Conservation (phyloP, 30 jellyfish, hydroid and myxozoan species). For the Morbakka virulenta region DNA sequence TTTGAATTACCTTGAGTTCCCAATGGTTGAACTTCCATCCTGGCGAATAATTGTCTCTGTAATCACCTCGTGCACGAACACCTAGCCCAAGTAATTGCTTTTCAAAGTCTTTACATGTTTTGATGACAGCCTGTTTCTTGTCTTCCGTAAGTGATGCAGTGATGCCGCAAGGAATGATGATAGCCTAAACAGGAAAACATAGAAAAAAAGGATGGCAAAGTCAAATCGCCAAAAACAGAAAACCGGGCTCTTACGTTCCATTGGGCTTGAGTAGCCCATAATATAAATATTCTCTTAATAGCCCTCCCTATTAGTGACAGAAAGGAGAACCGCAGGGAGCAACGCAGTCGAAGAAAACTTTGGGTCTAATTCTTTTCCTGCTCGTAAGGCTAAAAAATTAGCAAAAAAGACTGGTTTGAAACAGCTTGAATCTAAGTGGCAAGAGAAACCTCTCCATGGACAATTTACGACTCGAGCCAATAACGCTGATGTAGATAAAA, state of each 20-base stretch:
- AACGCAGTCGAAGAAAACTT: no score
- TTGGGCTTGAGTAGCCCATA: no score
- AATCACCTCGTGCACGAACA: conserved; percentile 80
- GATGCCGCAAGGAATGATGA: conserved; percentile 96
- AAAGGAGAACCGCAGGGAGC: no score
- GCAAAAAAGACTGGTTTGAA: no score
- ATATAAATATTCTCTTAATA: no score
- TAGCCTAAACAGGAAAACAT: conserved; percentile 49
- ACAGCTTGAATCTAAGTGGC: no score
- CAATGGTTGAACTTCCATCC: conserved; percentile 99
- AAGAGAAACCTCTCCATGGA: no score
- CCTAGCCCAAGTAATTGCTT: conserved; percentile 52
- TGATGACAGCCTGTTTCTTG: conserved; percentile 42
- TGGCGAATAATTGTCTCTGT: conserved; percentile 94
- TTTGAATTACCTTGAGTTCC: conserved; percentile 97
- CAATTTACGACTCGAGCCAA: no score
- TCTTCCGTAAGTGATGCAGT: conserved; percentile 81
- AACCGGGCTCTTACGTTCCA: neutral
- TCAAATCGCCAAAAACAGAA: neutral
- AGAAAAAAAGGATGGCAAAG: neutral
- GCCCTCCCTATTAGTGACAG: no score
- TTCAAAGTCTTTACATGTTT: conserved; percentile 49
- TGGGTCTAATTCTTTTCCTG: no score
- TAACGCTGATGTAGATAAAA: no score
- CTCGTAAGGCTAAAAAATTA: no score